A percentile compares a stretch with the other conserved stretches of the same genome.
phyloP scores from a whole-genome alignment of 2,797 vertebrate species.

The Cuniculus paca region DNA sequence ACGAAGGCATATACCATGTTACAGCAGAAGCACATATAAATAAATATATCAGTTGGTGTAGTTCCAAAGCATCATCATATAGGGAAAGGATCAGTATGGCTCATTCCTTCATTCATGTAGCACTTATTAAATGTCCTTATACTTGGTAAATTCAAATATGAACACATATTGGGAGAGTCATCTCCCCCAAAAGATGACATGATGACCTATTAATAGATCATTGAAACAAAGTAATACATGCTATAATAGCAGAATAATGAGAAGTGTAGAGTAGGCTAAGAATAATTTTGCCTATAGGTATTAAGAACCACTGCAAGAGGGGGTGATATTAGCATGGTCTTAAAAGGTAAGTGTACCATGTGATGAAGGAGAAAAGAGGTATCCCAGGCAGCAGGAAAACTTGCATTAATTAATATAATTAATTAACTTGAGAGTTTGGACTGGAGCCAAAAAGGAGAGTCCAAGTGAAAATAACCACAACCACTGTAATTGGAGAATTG shows the following conservation, averaged over 20 bases:
- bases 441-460: background rate
- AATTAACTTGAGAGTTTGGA: background rate
- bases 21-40: conserved; percentile 3
- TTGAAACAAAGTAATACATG: conserved; percentile 9
- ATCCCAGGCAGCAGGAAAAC: background rate
- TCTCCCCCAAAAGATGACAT: background rate
- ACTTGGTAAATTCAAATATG: conserved; percentile 35
- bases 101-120: conserved; percentile 48
- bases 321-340: background rate
- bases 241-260: background rate
- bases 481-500: background rate
- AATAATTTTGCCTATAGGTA: background rate
- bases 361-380: conserved; percentile 17
- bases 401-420: background rate
- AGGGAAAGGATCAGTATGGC: background rate
- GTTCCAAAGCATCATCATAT: background rate
- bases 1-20: background rate
- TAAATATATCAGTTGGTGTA: conserved; percentile 52
- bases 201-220: background rate
- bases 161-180: background rate
- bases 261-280: background rate
- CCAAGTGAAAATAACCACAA: background rate
- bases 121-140: background rate
- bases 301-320: conserved; percentile 15
- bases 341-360: background rate